Percentiles rank a stretch among this genome's conserved stretches.
Evolutionary conservation across 2,888 invertebrate species (phyloP).

Genomic region (Ellobium chinense): DNA sequence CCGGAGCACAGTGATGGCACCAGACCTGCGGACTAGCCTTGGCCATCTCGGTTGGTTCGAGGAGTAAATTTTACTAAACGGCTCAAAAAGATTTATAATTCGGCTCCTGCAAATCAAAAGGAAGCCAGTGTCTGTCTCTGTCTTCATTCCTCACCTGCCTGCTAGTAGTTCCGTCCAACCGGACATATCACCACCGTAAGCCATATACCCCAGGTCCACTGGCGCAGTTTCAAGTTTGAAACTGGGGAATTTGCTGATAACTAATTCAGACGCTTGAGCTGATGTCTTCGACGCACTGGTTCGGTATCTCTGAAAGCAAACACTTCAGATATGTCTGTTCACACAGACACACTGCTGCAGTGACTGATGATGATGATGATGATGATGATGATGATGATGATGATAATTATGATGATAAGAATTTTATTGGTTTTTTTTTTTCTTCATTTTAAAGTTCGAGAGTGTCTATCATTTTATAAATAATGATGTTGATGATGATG

Average conservation of each 20-base stretch:
- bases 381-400: background rate
- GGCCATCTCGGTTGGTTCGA: no score
- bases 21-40: no score
- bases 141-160: background rate
- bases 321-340: no score
- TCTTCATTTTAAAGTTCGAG: no score
- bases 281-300: conserved; percentile 49
- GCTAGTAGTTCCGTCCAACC: background rate
- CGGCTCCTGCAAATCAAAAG: no score
- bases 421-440: no score
- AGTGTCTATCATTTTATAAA: no score
- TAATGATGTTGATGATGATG: no score
- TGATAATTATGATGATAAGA: background rate
- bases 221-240: conserved; percentile 48
- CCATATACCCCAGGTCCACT: background rate
- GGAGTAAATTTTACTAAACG: no score
- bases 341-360: background rate
- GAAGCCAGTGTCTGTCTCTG: no score
- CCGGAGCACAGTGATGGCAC: no score
- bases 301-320: conserved; percentile 48
- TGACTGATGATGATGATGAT: background rate
- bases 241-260: conserved; percentile 57
- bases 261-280: conserved; percentile 38
- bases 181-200: conserved; percentile 4
- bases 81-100: no score